Evolutionary conservation across 2,888 invertebrate species (phyloP).

Genomic region (Agriopis leucophaearia): DNA sequence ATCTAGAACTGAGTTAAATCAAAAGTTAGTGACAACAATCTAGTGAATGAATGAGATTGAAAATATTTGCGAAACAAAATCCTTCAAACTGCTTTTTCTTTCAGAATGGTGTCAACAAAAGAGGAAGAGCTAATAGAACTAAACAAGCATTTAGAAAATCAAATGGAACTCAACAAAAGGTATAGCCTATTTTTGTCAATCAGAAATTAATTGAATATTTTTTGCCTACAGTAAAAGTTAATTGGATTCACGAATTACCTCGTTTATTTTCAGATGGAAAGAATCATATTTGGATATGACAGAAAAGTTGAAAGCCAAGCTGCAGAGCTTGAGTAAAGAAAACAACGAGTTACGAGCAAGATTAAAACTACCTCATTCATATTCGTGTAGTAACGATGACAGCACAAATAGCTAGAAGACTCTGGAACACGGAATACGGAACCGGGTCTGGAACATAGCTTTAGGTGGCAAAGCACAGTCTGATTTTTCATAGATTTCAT

Average conservation of each 20-base stretch:
- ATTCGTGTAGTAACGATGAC: constrained; percentile 54
- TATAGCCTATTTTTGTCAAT: constrained; percentile 44
- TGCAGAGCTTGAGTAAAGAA: constrained; percentile 85
- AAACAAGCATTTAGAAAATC: constrained; percentile 86
- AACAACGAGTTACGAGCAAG: constrained; percentile 79
- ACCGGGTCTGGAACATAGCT: neutral
- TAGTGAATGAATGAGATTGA: neutral
- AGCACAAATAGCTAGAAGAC: constrained; percentile 59
- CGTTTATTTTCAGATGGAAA: constrained; percentile 85
- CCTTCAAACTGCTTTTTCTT: constrained; percentile 25
- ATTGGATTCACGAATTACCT: neutral
- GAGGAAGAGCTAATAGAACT: constrained; percentile 81
- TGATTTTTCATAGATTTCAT: too few relatives aligned
- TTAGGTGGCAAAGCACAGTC: too few relatives aligned
- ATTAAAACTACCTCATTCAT: constrained; percentile 60
- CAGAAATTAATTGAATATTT: too few relatives aligned
- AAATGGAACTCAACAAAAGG: constrained; percentile 87
- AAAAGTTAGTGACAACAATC: constrained; percentile 63
- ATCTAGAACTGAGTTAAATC: constrained; percentile 70
- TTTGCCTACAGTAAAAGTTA: too few relatives aligned
- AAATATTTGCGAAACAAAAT: neutral
- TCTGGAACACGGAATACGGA: too few relatives aligned
- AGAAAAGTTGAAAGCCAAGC: constrained; percentile 86
- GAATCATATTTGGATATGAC: constrained; percentile 88
- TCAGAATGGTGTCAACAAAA: constrained; percentile 81